A percentile compares a stretch with the other conserved stretches of the same genome.
Conservation (phyloP, 35 echinoderm and acorn worm genomes). For the Stichopus chloronotus region DNA sequence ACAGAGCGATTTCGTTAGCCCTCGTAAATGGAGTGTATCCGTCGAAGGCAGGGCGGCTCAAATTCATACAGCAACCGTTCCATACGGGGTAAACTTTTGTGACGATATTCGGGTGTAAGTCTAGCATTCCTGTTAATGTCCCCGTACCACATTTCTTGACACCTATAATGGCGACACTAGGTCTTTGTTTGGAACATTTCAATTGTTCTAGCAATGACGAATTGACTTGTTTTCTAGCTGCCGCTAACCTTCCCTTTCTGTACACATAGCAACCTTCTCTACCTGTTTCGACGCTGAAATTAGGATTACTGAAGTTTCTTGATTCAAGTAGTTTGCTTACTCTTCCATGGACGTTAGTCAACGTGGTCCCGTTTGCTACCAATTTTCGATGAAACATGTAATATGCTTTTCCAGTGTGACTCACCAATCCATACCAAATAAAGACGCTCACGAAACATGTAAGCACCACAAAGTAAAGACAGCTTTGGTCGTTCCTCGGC, state of each 20-base stretch:
- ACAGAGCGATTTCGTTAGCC: not conserved
- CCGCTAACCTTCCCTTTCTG: not conserved
- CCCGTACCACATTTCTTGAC: conserved; percentile 55
- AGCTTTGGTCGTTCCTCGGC: no score
- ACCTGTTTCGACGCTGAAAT: not conserved
- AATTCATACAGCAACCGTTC: not conserved
- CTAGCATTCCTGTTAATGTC: conserved; percentile 38
- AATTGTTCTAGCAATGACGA: not conserved
- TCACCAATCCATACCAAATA: not conserved
- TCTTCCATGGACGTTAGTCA: no score
- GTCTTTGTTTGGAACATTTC: not conserved
- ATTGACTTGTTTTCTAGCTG: not conserved
- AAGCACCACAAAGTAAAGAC: not conserved
- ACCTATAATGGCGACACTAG: conserved; percentile 8
- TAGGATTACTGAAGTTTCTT: no score
- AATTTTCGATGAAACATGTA: no score
- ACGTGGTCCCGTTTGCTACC: no score
- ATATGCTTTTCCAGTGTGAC: no score
- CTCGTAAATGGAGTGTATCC: not conserved
- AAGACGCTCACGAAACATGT: not conserved
- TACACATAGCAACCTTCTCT: conserved; percentile 27
- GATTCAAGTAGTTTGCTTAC: no score
- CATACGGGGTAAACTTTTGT: conserved; percentile 35
- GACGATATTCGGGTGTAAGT: conserved; percentile 43
- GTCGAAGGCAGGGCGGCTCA: not conserved